Percentiles rank a stretch among this genome's conserved stretches.
phyloP scores from a whole-genome alignment of 2,797 vertebrate genomes.

The Hypotaenidia philippensis region DNA sequence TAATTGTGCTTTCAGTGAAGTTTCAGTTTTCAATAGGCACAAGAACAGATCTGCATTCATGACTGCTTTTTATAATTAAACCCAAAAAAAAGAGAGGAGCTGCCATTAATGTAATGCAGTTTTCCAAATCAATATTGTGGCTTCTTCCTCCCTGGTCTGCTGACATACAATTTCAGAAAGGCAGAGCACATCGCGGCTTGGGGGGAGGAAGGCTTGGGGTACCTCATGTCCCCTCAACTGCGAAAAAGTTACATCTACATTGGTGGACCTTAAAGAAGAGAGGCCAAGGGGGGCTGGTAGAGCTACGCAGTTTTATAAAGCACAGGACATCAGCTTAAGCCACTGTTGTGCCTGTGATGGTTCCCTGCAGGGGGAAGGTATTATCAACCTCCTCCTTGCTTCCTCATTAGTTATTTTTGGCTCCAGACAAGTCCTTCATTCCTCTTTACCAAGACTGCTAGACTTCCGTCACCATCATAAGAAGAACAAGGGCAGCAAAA shows the following conservation, averaged over 20 bases:
- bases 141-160: slow-evolving; percentile 30
- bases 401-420: slow-evolving; percentile 60
- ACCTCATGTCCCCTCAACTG: background rate
- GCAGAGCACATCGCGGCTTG: background rate
- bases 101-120: slow-evolving; percentile 55
- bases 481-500: background rate
- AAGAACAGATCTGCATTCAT: slow-evolving; percentile 16
- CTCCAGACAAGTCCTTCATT: background rate
- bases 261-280: background rate
- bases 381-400: slow-evolving; percentile 38
- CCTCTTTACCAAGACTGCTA: slow-evolving; percentile 7
- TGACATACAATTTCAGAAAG: slow-evolving; percentile 48
- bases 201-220: background rate
- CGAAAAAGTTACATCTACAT: background rate
- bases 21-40: slow-evolving; percentile 41
- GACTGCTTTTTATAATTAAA: slow-evolving; percentile 46
- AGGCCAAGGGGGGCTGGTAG: background rate
- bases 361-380: background rate
- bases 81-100: background rate
- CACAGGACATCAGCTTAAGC: background rate
- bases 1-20: background rate
- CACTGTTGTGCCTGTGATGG: background rate
- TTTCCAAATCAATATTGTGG: slow-evolving; percentile 55
- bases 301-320: background rate
- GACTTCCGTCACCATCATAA: background rate